phyloP scores from a whole-genome alignment of 2,113 vertebrate species.

The Tinamus guttatus region DNA sequence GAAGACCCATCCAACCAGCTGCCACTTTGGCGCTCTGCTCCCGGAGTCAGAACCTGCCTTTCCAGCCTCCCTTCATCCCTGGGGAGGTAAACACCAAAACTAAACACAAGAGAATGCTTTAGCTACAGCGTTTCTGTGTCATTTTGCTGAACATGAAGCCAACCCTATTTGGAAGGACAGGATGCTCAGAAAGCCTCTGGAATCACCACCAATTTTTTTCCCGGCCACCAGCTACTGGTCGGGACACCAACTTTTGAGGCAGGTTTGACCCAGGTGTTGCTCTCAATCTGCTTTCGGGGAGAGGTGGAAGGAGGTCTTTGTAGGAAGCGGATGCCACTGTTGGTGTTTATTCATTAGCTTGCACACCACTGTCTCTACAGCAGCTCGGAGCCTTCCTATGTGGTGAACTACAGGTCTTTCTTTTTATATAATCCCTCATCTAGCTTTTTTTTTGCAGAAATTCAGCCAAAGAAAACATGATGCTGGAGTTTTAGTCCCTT shows the following conservation, averaged over 20 bases:
- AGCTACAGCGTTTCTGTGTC: not conserved
- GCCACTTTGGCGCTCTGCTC: not conserved
- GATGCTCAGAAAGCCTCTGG: not conserved
- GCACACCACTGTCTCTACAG: not conserved
- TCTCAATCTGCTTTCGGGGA: not conserved
- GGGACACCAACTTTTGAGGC: not conserved
- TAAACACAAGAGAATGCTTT: not conserved
- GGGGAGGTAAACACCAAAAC: not conserved
- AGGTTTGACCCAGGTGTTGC: not conserved
- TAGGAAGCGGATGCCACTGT: not conserved
- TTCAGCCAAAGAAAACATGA: slow-evolving; percentile 33
- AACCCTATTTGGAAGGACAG: not conserved
- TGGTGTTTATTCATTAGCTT: slow-evolving; percentile 10
- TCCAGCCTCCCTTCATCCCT: not conserved
- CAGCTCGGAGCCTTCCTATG: not conserved
- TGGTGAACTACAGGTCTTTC: not conserved
- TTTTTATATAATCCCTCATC: not conserved
- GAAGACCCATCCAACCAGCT: not conserved
- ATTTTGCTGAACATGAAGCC: not conserved
- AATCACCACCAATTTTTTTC: not conserved
- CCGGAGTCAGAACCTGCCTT: not conserved
- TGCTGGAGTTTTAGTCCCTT: slow-evolving; percentile 39
- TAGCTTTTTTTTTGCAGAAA: not conserved
- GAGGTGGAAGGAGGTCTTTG: not conserved
- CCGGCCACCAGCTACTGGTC: not conserved